Evolutionary conservation across 2,797 vertebrate species (phyloP), one percentile per base, ranked within the genome.

Genomic region (Phalanger gymnotis): DNA sequence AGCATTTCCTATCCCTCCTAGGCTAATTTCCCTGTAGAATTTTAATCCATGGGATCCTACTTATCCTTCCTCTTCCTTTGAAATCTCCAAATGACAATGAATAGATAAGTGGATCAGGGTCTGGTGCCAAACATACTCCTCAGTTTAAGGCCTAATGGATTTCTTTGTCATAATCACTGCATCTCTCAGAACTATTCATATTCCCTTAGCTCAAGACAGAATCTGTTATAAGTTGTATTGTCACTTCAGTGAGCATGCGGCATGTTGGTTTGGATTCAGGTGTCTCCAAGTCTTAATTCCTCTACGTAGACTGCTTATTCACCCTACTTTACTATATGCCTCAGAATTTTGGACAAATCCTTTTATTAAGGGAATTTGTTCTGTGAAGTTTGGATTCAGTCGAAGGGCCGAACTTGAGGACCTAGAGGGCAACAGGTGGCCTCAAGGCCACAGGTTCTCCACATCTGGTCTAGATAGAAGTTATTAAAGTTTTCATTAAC

Each of bases 401-500:
- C 56, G 30, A 57, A 57, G 56, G 9, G 28, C 56, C 10, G 27
- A 7, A 57, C 56, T 28, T 57, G 27, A 57, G 28, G 56, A 57
- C 56, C 27, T 57, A 27, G 56, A 28, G 27, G 27, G 56, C 56
- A 9, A 30, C 27, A 11, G 19, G 54, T 55, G 19, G 54, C 19
- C 54, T 55, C 54, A 5, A 55, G 19, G 54, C 54, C 5, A 5
- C 54, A 55, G 28, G 27, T 57, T 57, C 9, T 9, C 56, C 56
- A 57, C 28, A 30, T 28, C 56, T 57, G 28, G 53, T 87, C 40
- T 51, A 47, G 22, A 87, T 52, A 95, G 55, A 54, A 96, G 57
- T 30, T 40, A 92, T 91, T 96, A 22, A 96, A 92, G 54, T 92
- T 97, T 96, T 96, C 95, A 91, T 94, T 95, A 96, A 95, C 73